These are phyloP conservation scores for Canis aureus DNA, from an alignment of 2,113 vertebrate species.

Conservation along the genomic window DNA sequence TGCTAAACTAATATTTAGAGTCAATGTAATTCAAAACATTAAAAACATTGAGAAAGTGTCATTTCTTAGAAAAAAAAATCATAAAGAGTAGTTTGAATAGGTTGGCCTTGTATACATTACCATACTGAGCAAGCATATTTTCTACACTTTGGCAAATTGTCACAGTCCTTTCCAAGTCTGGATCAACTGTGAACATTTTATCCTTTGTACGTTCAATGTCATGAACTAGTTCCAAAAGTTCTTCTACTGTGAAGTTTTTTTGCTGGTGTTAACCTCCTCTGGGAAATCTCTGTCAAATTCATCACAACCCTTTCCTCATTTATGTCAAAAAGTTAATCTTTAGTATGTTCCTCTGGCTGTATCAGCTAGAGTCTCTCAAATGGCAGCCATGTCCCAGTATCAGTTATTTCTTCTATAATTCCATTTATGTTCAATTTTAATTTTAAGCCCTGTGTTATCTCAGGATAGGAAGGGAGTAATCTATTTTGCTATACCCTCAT, in stretches of 20 bases:
- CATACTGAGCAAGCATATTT: background rate
- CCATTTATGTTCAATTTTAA: background rate
- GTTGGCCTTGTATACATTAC: background rate
- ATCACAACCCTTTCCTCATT: background rate
- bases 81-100: background rate
- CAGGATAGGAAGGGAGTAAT: too few relatives aligned
- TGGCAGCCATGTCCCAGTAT: background rate
- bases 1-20: background rate
- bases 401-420: background rate
- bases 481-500: background rate
- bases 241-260: background rate
- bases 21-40: background rate
- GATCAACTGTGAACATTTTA: background rate
- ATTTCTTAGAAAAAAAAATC: constrained; percentile 14
- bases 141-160: background rate
- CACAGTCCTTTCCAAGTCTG: background rate
- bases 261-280: background rate
- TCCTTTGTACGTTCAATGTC: background rate
- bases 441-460: background rate
- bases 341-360: background rate
- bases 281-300: background rate
- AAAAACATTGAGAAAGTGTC: background rate
- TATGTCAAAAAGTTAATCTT: background rate
- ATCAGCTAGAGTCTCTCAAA: background rate
- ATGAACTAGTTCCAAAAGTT: constrained; percentile 12